A percentile compares a stretch with the other conserved stretches of the same genome.
Evolutionary conservation across 1,140 invertebrate species (phyloP).

Genomic region (Aricia agestis): DNA sequence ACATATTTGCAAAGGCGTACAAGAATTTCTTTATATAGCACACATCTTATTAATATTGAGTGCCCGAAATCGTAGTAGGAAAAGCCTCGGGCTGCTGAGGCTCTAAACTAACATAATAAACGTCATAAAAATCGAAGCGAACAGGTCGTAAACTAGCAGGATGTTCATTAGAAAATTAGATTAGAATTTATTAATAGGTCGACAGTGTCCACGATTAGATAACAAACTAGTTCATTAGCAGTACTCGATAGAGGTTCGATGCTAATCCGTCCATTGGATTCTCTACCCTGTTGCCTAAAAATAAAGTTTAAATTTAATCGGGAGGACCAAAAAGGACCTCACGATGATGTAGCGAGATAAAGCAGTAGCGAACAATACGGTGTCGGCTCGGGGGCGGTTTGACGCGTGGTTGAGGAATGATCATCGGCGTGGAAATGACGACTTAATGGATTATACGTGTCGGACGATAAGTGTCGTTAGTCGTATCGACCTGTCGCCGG

Average conservation of each 20-base stretch:
- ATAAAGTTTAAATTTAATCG: conserved; percentile 29
- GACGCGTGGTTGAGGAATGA: conserved; percentile 71
- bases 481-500: conserved; percentile 55
- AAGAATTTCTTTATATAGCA: too few relatives aligned
- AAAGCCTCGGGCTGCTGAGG: not conserved
- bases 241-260: conserved; percentile 41
- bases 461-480: conserved; percentile 69
- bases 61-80: not conserved
- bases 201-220: conserved; percentile 66
- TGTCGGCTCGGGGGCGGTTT: conserved; percentile 57
- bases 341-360: conserved; percentile 48
- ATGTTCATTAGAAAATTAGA: conserved; percentile 69
- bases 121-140: not conserved
- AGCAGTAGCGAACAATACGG: conserved; percentile 67
- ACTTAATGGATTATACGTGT: conserved; percentile 75
- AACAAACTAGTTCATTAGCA: conserved; percentile 69
- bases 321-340: conserved; percentile 42
- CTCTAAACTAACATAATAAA: not conserved
- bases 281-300: not conserved
- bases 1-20: too few relatives aligned
- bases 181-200: conserved; percentile 70
- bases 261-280: conserved; percentile 6
- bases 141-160: conserved; percentile 38
- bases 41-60: not conserved
- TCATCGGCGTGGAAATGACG: conserved; percentile 71